Conservation (phyloP, 1,140 invertebrate genomes). For the Camponotus vicinus region DNA sequence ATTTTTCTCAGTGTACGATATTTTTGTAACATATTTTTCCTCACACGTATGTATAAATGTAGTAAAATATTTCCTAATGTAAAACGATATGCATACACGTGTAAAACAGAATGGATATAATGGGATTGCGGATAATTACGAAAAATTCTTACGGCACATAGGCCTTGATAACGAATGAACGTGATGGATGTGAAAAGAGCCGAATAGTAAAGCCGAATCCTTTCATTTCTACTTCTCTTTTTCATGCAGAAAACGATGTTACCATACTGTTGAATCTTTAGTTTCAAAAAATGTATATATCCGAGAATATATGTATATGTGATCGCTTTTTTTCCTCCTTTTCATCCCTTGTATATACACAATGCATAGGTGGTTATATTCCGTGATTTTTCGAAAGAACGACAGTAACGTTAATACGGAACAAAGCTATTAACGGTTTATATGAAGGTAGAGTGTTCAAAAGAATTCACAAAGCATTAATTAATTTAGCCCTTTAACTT, state of each 20-base stretch:
- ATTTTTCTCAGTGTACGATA: no score
- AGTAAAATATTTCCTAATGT: slow-evolving; percentile 31
- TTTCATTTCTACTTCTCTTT: slow-evolving; percentile 41
- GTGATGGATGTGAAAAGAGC: slow-evolving; percentile 54
- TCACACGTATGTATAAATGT: no score
- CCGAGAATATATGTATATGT: slow-evolving; percentile 13
- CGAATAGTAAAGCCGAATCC: slow-evolving; percentile 36
- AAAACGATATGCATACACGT: background rate
- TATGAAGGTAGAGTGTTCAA: slow-evolving; percentile 37
- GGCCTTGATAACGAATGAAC: slow-evolving; percentile 50
- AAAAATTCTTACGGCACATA: slow-evolving; percentile 35
- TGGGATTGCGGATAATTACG: slow-evolving; percentile 35
- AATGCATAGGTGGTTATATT: background rate
- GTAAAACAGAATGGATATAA: slow-evolving; percentile 22
- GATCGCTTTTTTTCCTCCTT: slow-evolving; percentile 25
- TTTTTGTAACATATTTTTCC: background rate
- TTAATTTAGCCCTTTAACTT: slow-evolving; percentile 34
- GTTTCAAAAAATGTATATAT: slow-evolving; percentile 58
- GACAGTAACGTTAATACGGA: slow-evolving; percentile 56
- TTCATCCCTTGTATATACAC: background rate
- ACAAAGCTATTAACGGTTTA: slow-evolving; percentile 55
- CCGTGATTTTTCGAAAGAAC: slow-evolving; percentile 45
- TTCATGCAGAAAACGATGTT: slow-evolving; percentile 56
- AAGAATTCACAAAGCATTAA: slow-evolving; percentile 52
- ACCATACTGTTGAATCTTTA: slow-evolving; percentile 55